Base-by-base conservation (phyloP, 2,888 invertebrate genomes). In the Nebria salina region DNA sequence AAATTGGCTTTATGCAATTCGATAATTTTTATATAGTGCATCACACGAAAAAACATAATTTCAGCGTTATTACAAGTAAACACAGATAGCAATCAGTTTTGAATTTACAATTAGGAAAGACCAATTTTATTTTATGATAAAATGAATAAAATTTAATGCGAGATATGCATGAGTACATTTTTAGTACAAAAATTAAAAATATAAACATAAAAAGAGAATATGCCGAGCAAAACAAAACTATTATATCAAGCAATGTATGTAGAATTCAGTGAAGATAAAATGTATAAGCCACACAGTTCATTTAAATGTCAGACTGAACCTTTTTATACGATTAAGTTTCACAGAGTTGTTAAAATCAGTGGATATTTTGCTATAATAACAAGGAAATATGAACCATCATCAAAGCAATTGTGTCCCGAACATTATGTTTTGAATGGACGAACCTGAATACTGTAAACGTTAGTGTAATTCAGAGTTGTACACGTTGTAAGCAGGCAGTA, bases 381-480 rank as follows among this genome's bases (percentile, higher is more conserved):
- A 54, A 6, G 54, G 54, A 54, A 54, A 54, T 54, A 54, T 54
- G 54, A 54, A 13, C 54, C 54, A 54, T 54, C 54, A 54, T 54
- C 54, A 54, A 8, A 54, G 13, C 54, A 54, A 54, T 7, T 54
- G 54, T 54, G 54, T 13, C 8, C 2, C 54, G 54, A 54, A 54
- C 54, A 70, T 70, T 26, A 70, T 70, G 25, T 70, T 70, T 70
- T 26, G 70, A 70, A 70, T 26, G 25, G 5, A 26, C 70, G 25
- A 25, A 11, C 66, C 7, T 13, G 66, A 25, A 13, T 66, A 25
- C 25, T 66, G 66, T 1, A 25, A 70, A 70, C 20, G 34, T 70
- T 34, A 70, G 70, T 54, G 8, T 70, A 70, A 70, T 70, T 70
- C 70, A 11, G 20, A 25, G 15, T 25, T 70, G 70, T 70, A 26